Evolutionary conservation across 1,140 invertebrate genomes (phyloP).

Genomic region (Sycophaga agraensis): DNA sequence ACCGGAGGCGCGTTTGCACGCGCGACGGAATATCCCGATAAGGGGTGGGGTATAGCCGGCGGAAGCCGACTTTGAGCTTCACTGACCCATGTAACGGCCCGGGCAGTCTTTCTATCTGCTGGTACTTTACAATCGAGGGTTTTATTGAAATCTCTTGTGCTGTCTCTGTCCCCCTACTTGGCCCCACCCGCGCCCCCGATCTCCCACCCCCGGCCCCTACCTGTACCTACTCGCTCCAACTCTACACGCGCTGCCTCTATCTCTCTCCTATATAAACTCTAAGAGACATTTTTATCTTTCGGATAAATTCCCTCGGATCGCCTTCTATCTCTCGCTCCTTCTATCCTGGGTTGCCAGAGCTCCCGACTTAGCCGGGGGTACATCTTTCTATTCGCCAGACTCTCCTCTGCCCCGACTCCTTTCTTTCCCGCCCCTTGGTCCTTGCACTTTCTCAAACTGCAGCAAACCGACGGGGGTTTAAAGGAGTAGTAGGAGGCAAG

Average conservation of each 20-base stretch:
- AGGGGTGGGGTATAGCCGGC: neutral
- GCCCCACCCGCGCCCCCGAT: too few relatives aligned
- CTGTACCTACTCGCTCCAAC: too few relatives aligned
- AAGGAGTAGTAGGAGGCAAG: neutral
- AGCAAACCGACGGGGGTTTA: neutral
- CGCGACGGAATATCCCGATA: neutral
- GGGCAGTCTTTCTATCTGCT: conserved; percentile 43
- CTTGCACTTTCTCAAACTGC: conserved; percentile 21
- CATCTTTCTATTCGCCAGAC: conserved; percentile 28
- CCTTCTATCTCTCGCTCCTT: conserved; percentile 13
- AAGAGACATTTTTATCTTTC: conserved; percentile 51
- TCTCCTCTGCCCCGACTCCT: too few relatives aligned
- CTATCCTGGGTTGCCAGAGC: conserved; percentile 3
- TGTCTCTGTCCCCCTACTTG: conserved; percentile 15
- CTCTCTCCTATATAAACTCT: conserved; percentile 47
- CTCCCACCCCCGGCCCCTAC: too few relatives aligned
- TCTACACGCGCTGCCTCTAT: neutral
- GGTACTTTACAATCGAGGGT: conserved; percentile 48
- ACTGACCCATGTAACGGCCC: conserved; percentile 47
- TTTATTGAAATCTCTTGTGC: conserved; percentile 51
- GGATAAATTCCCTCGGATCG: conserved; percentile 48
- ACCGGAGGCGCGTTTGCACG: neutral
- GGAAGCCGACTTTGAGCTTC: conserved; percentile 41
- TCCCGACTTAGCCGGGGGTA: conserved; percentile 21
- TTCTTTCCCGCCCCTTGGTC: neutral